Conservation (phyloP, 2,888 invertebrate species). For the Macaria notata region DNA sequence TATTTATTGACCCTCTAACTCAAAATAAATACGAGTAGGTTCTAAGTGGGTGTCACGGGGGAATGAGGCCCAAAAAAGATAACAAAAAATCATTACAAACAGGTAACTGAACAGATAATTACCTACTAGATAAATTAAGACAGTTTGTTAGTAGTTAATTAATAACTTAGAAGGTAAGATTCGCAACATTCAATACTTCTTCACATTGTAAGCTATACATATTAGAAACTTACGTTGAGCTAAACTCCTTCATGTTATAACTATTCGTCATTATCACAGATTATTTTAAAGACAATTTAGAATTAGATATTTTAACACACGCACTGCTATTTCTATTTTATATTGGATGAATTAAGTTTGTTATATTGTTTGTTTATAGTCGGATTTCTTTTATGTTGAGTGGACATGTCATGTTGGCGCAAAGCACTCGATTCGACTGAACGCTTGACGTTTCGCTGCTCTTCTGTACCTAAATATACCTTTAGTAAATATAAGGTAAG, state of each 20-base stretch:
- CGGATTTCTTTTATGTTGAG: constrained; percentile 39
- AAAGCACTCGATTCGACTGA: constrained; percentile 46
- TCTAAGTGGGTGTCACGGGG: no score
- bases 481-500: constrained; percentile 5
- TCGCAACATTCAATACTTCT: no score
- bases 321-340: constrained; percentile 18
- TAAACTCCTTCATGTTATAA: constrained; percentile 76
- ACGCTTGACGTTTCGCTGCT: constrained; percentile 36
- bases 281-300: constrained; percentile 9
- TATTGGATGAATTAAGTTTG: constrained; percentile 11
- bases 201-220: background rate
- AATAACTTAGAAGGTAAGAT: no score
- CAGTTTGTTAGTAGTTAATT: no score
- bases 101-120: no score
- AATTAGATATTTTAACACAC: constrained; percentile 17
- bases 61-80: no score
- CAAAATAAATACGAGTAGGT: no score
- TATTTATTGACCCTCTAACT: no score
- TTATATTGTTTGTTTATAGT: constrained; percentile 30
- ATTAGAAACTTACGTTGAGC: constrained; percentile 67
- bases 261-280: constrained; percentile 64
- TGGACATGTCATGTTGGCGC: constrained; percentile 56
- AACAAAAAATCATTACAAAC: no score
- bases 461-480: constrained; percentile 17
- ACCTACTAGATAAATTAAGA: no score